Percentiles rank a stretch among this genome's conserved stretches.
Evolutionary conservation across 2,888 invertebrate genomes (phyloP).

Genomic region (Resseliella maxima): DNA sequence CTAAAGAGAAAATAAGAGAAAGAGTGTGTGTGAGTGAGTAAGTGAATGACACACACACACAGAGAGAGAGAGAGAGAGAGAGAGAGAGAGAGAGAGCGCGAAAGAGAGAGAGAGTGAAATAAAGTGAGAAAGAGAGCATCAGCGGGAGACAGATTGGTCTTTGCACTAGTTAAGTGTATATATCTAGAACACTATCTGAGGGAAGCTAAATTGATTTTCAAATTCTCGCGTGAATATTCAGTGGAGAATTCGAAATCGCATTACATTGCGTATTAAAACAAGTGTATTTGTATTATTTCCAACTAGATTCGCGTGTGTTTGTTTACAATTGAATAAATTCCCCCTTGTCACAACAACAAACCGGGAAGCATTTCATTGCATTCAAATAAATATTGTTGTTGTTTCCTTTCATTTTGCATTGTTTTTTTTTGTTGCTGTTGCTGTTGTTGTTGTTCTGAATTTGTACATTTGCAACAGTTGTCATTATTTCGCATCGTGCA

Average conservation of each 20-base stretch:
- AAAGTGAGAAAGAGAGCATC: neutral
- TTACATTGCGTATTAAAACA: neutral
- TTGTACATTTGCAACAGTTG: constrained; percentile 42
- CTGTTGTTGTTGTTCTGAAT: neutral
- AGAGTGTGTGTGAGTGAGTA: neutral
- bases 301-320: neutral
- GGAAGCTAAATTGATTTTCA: neutral
- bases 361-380: neutral
- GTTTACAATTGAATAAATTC: neutral
- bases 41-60: no score
- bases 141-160: neutral
- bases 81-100: neutral
- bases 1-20: neutral
- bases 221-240: neutral
- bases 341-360: constrained; percentile 4
- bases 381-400: neutral
- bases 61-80: neutral
- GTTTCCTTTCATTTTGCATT: neutral
- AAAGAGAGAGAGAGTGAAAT: neutral
- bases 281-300: neutral
- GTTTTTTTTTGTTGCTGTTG: neutral
- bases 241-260: neutral
- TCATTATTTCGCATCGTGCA: neutral
- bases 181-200: neutral
- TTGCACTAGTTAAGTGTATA: neutral